Conservation (phyloP, 1,140 invertebrate species). For the Drosophila grimshawi region DNA sequence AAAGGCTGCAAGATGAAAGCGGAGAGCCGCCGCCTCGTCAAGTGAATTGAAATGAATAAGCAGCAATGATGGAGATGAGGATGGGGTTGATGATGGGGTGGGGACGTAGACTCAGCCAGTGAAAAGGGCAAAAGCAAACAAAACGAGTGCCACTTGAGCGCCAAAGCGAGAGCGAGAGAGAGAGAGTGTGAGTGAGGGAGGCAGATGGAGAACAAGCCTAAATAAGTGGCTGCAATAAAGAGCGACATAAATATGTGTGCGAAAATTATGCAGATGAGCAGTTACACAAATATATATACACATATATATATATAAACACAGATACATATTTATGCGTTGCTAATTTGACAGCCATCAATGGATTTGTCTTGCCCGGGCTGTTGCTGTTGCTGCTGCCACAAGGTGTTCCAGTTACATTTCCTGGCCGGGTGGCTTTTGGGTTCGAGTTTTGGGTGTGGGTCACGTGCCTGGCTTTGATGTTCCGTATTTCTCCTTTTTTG, state of each 20-base stretch:
- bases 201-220: slow-evolving; percentile 58
- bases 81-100: not conserved
- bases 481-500: slow-evolving; percentile 8
- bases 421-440: slow-evolving; percentile 10
- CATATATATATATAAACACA: slow-evolving; percentile 27
- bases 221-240: slow-evolving; percentile 65
- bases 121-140: slow-evolving; percentile 69
- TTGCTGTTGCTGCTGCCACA: slow-evolving; percentile 18
- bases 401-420: slow-evolving; percentile 56
- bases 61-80: slow-evolving; percentile 32
- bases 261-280: slow-evolving; percentile 67
- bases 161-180: not conserved
- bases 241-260: slow-evolving; percentile 65
- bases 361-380: slow-evolving; percentile 52
- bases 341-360: slow-evolving; percentile 79
- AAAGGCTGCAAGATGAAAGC: slow-evolving; percentile 57
- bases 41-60: slow-evolving; percentile 76
- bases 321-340: slow-evolving; percentile 63
- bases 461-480: slow-evolving; percentile 77
- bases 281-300: slow-evolving; percentile 23
- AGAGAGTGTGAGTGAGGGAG: not conserved
- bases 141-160: slow-evolving; percentile 77
- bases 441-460: slow-evolving; percentile 33
- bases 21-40: slow-evolving; percentile 39
- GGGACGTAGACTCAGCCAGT: slow-evolving; percentile 22